A percentile compares a stretch with the other conserved stretches of the same genome.
Conservation (phyloP, 2,888 invertebrate genomes). For the Caenorhabditis parvicauda region DNA sequence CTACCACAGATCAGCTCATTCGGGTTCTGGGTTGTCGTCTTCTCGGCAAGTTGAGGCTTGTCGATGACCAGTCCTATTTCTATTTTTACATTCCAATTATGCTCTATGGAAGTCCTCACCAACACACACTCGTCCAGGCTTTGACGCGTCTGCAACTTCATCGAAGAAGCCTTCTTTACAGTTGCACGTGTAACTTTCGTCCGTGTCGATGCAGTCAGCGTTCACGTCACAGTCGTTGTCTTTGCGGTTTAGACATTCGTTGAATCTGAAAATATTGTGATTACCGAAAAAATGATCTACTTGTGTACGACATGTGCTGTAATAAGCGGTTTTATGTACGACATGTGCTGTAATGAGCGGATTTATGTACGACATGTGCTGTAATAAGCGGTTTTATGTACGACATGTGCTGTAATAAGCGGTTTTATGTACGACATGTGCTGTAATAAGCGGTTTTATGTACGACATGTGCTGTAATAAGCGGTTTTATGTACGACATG, state of each 20-base stretch:
- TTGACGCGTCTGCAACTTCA: slow-evolving; percentile 38
- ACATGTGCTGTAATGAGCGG: too few species aligned
- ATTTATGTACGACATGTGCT: too few species aligned
- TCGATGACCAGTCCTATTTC: slow-evolving; percentile 42
- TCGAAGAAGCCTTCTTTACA: slow-evolving; percentile 56
- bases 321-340: too few species aligned
- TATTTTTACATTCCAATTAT: too few species aligned
- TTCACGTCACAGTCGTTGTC: slow-evolving; percentile 51
- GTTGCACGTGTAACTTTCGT: slow-evolving; percentile 55
- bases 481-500: too few species aligned
- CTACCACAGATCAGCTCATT: slow-evolving; percentile 43
- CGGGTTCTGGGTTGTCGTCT: slow-evolving; percentile 35
- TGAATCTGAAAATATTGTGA: slow-evolving; percentile 10
- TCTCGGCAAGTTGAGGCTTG: slow-evolving; percentile 21
- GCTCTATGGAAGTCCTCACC: slow-evolving; percentile 22
- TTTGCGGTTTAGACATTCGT: slow-evolving; percentile 41
- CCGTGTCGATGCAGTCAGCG: slow-evolving; percentile 60
- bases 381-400: too few species aligned
- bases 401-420: too few species aligned
- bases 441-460: too few species aligned
- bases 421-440: too few species aligned
- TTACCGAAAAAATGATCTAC: too few species aligned
- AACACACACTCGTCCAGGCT: slow-evolving; percentile 51
- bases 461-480: too few species aligned
- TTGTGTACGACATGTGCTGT: too few species aligned